phyloP scores from a whole-genome alignment of 2,888 invertebrate genomes.

The Cataglyphis cursor region DNA sequence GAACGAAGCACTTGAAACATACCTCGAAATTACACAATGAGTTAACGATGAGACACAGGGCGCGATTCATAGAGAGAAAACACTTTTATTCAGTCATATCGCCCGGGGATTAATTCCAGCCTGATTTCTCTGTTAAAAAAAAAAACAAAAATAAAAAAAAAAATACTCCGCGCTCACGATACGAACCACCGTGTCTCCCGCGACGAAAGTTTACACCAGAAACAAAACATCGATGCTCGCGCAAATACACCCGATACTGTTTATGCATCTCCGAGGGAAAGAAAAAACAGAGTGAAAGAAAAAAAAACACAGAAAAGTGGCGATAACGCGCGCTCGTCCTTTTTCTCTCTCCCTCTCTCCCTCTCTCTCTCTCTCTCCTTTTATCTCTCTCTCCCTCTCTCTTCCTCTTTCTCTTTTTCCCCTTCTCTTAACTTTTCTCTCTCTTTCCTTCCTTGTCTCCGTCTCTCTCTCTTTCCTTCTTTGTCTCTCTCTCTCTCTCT shows the following conservation, averaged over 20 bases:
- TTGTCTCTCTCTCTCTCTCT: no score
- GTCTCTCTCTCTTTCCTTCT: background rate
- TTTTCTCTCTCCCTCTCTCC: slow-evolving; percentile 19
- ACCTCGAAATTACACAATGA: slow-evolving; percentile 12
- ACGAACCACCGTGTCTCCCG: background rate
- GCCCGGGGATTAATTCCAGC: slow-evolving; percentile 28
- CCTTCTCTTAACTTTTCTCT: background rate
- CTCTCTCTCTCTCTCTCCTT: slow-evolving; percentile 32
- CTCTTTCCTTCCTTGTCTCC: background rate
- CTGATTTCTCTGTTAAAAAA: background rate
- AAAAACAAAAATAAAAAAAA: background rate
- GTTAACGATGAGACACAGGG: slow-evolving; percentile 19
- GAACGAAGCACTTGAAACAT: background rate
- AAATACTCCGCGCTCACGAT: slow-evolving; percentile 16
- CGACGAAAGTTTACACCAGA: slow-evolving; percentile 22
- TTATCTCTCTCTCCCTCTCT: slow-evolving; percentile 8
- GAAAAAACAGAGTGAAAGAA: background rate
- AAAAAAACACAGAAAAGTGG: slow-evolving; percentile 5
- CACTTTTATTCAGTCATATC: slow-evolving; percentile 25
- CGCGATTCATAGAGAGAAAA: background rate
- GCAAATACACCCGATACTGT: slow-evolving; percentile 1
- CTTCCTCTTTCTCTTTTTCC: background rate
- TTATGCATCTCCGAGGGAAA: background rate
- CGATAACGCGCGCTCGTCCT: slow-evolving; percentile 41
- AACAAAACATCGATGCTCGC: slow-evolving; percentile 27